These are phyloP conservation scores for Champsocephalus esox DNA, from an alignment of 2,797 vertebrate species.

Conservation along the genomic window DNA sequence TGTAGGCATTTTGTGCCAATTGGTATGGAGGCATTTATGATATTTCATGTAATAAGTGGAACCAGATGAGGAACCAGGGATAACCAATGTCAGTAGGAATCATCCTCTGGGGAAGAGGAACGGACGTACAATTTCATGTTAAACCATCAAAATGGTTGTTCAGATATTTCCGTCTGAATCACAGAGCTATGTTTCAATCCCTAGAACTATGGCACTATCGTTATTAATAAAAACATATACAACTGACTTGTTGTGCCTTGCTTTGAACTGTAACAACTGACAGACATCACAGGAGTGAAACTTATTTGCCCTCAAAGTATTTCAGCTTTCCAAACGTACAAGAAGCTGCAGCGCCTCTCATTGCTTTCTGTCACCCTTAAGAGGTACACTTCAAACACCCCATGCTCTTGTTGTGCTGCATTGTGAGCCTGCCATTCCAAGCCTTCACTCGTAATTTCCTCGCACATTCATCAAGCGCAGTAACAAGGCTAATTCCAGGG, in stretches of 20 bases:
- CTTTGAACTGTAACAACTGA: conserved; percentile 30
- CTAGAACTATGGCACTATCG: not conserved
- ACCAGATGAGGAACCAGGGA: not conserved
- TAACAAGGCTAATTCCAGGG: conserved; percentile 67
- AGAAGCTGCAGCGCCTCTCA: conserved; percentile 25
- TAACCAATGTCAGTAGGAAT: not conserved
- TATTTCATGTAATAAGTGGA: no score
- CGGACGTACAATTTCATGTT: not conserved
- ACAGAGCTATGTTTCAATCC: not conserved
- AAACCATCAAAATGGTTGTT: not conserved
- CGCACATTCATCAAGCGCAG: conserved; percentile 65
- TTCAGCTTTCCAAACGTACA: conserved; percentile 22
- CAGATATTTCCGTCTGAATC: conserved; percentile 25
- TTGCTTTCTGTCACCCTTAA: conserved; percentile 35
- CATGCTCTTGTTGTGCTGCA: conserved; percentile 36
- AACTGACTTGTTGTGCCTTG: conserved; percentile 29
- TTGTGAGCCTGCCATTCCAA: conserved; percentile 44
- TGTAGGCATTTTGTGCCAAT: not conserved
- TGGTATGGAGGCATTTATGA: no score
- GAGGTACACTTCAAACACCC: conserved; percentile 48
- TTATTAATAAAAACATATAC: conserved; percentile 4
- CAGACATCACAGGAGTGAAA: conserved; percentile 36
- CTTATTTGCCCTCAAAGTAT: conserved; percentile 25
- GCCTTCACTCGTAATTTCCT: conserved; percentile 68
- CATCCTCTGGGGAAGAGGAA: not conserved